These are phyloP conservation scores for Pegoplata infirma DNA, from an alignment of 2,888 invertebrate genomes.

Conservation along the genomic window DNA sequence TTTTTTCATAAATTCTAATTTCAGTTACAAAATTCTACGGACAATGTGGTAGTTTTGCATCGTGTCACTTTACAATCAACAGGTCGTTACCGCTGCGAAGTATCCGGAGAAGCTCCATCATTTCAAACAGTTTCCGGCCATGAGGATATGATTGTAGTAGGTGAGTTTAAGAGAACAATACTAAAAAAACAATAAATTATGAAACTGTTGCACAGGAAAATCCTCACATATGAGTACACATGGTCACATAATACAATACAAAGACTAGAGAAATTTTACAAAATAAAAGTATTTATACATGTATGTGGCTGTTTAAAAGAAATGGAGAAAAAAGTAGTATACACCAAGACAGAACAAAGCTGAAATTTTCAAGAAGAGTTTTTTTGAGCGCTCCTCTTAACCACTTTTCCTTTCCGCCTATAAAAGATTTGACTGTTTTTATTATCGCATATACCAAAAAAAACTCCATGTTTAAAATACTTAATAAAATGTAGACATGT, in stretches of 20 bases:
- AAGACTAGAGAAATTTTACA: conserved; percentile 1
- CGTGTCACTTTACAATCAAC: conserved; percentile 85
- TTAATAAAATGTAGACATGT: conserved; percentile 6
- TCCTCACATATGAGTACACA: conserved; percentile 57
- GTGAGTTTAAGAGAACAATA: conserved; percentile 80
- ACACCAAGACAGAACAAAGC: not conserved
- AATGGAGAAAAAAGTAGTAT: not conserved
- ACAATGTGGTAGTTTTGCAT: conserved; percentile 82
- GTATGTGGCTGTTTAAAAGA: not conserved
- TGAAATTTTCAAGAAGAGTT: too few species aligned
- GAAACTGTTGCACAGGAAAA: conserved; percentile 61
- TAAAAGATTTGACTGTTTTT: too few species aligned
- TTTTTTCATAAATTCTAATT: too few species aligned
- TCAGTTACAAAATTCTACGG: conserved; percentile 83
- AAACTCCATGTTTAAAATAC: not conserved
- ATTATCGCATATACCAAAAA: too few species aligned
- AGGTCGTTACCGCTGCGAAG: conserved; percentile 87
- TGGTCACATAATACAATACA: conserved; percentile 33
- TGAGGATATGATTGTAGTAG: conserved; percentile 86
- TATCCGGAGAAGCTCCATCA: conserved; percentile 87
- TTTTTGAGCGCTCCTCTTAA: too few species aligned
- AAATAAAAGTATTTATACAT: not conserved
- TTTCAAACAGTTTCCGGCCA: conserved; percentile 88
- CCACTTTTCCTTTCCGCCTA: too few species aligned
- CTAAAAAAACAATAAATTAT: conserved; percentile 54